Base-by-base conservation (phyloP, 2,797 vertebrate species). In the Rhinoraja longicauda region DNA sequence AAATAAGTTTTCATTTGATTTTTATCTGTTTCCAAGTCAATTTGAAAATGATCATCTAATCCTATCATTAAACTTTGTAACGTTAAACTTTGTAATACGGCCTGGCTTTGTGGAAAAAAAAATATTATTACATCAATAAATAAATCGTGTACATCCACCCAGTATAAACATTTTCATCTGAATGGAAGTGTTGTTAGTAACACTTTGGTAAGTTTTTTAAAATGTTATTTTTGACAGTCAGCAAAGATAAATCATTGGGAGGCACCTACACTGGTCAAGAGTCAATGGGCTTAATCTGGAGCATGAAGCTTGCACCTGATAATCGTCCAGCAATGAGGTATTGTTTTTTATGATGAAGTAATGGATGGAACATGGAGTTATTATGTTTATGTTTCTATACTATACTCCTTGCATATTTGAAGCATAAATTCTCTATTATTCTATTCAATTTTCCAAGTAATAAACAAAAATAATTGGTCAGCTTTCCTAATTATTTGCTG, bases 221-320 rank as follows among this genome's bases (percentile, higher is more conserved):
- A 32, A 78, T 81, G 19, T 8, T 76, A 75, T 93, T 39, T 72
- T 0, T 93, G 72, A 79, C 24, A 97, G 97, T 96, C 64, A 94
- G 94, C 70, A 93, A 95, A 8, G 95, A 97, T 90, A 93, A 59
- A 93, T 96, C 96, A 93, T 53, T 96, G 36, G 96, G 96, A 0
- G 96, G 97, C 17, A 96, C 96, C 0, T 97, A 96, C 90, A 93
- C 93, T 0, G 97, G 97, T 0, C 93, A 96, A 0, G 95, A 97
- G 94, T 94, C 93, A 1, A 97, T 96, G 97, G 97, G 96, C 93
- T 94, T 97, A 13, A 79, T 97, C 53, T 97, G 97, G 97, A 97
- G 97, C 88, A 94, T 97, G 93, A 95, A 94, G 93, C 94, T 96
- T 1, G 94, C 96, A 93, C 95, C 96, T 91, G 96, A 96, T 72